Evolutionary conservation across 2,797 vertebrate species (phyloP).

Genomic region (Anisognathus igniventris): DNA sequence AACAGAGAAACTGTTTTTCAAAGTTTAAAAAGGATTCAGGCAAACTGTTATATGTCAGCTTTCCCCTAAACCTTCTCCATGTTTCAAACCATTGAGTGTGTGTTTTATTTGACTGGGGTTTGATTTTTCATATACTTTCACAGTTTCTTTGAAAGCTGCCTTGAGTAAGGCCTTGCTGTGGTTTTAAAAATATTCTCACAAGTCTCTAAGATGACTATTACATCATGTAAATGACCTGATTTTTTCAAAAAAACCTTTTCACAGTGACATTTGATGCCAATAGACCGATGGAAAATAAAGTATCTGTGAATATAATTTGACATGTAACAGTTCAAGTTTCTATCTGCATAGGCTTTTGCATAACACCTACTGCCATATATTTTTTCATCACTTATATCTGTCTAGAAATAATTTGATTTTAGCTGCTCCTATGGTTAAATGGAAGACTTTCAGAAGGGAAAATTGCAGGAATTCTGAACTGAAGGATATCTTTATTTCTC

Average conservation of each 20-base stretch:
- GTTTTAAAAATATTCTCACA: background rate
- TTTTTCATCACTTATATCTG: background rate
- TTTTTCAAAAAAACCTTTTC: background rate
- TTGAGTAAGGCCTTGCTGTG: background rate
- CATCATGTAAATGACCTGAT: background rate
- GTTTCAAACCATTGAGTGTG: background rate
- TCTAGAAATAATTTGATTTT: background rate
- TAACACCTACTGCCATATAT: background rate
- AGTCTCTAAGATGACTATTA: background rate
- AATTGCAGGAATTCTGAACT: background rate
- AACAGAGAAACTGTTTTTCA: background rate
- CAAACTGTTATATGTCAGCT: rapidly evolving
- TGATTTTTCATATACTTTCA: background rate
- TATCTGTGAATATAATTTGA: background rate
- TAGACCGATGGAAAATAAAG: background rate
- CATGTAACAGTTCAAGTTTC: background rate
- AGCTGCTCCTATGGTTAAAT: background rate
- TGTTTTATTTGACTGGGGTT: background rate
- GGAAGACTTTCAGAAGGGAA: background rate
- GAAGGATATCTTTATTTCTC: background rate
- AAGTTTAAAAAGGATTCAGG: background rate
- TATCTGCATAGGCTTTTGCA: background rate
- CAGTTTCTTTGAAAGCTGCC: background rate
- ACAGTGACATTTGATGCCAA: background rate
- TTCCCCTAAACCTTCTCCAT: background rate